Conservation (phyloP, 2,113 vertebrate species). For the Mirza zaza region DNA sequence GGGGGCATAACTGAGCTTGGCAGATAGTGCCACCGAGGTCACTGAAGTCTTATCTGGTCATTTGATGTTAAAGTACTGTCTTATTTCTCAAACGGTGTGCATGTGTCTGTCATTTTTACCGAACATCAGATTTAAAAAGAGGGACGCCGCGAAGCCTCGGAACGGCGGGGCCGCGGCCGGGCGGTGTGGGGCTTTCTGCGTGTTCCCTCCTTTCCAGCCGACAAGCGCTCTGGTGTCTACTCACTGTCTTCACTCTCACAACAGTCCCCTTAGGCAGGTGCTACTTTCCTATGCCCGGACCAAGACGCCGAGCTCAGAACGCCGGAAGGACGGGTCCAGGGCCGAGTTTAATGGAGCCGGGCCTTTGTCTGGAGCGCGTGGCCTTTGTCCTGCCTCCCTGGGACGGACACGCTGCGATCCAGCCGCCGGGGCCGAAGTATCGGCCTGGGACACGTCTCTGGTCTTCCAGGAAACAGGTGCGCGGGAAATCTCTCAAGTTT, state of each 20-base stretch:
- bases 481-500: neutral
- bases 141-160: neutral
- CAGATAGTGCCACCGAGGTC: rapidly evolving
- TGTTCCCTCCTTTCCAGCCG: neutral
- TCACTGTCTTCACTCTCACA: neutral
- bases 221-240: no score
- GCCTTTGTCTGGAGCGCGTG: neutral
- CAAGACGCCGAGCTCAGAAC: neutral
- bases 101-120: neutral
- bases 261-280: rapidly evolving
- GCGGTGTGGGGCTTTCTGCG: rapidly evolving
- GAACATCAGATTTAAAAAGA: neutral
- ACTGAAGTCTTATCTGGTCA: neutral
- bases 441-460: rapidly evolving
- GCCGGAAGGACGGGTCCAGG: rapidly evolving
- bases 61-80: neutral
- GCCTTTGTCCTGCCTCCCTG: no score
- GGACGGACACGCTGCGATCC: neutral
- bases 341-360: no score
- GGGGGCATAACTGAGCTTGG: neutral
- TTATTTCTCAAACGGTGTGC: neutral
- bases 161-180: rapidly evolving
- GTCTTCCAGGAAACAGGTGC: neutral
- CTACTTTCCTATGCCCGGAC: neutral
- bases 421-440: rapidly evolving